phyloP scores from a whole-genome alignment of 1,140 invertebrate species.

The Adoxophyes honmai region DNA sequence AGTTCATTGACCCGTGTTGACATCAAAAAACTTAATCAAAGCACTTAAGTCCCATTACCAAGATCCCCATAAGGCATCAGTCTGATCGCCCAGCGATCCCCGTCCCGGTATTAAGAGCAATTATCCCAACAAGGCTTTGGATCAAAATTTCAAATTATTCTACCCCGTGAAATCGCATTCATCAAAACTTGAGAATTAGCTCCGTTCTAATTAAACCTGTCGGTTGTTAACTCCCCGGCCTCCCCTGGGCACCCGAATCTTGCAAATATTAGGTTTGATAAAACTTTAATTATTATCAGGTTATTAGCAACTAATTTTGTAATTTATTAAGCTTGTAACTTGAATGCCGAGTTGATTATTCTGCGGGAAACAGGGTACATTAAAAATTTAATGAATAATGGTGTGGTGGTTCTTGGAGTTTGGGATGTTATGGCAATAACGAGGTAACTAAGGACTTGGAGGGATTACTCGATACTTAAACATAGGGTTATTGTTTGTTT shows the following conservation, averaged over 20 bases:
- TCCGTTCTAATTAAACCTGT: conserved; percentile 68
- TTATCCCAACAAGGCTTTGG: conserved; percentile 50
- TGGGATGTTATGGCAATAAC: no score
- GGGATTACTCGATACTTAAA: no score
- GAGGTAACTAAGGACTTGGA: no score
- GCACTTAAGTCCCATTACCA: no score
- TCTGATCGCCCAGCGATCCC: conserved; percentile 1
- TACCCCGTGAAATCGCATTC: conserved; percentile 61
- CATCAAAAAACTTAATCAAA: no score
- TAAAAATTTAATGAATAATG: no score
- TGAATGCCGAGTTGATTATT: conserved; percentile 15
- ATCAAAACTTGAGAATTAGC: conserved; percentile 70
- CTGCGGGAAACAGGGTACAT: not conserved
- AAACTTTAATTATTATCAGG: conserved; percentile 63
- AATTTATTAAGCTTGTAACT: conserved; percentile 51
- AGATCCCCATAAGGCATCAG: conserved; percentile 25
- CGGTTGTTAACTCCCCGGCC: conserved; percentile 49
- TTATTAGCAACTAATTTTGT: conserved; percentile 55
- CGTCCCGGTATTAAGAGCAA: conserved; percentile 39
- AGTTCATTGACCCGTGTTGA: no score
- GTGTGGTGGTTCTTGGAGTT: no score
- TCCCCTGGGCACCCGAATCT: conserved; percentile 35
- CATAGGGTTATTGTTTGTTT: no score
- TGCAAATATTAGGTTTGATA: conserved; percentile 62
- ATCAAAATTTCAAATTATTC: conserved; percentile 67